Evolutionary conservation across 1,140 invertebrate species (phyloP).

Genomic region (Heliothis virescens): DNA sequence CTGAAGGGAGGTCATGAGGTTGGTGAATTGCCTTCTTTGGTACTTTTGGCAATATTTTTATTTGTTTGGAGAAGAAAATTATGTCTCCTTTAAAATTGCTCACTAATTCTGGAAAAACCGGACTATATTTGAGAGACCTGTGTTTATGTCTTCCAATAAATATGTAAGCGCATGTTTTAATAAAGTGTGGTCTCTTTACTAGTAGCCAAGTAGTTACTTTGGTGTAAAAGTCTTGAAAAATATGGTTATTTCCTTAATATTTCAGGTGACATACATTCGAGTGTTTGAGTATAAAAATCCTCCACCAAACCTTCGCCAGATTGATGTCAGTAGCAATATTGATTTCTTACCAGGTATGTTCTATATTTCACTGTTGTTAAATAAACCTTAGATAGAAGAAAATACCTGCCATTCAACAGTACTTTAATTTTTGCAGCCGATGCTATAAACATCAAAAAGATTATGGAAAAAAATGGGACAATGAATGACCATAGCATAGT

Average conservation of each 20-base stretch:
- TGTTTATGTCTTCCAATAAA: too few species aligned
- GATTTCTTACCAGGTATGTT: conserved; percentile 19
- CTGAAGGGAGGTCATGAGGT: conserved; percentile 68
- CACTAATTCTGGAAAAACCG: too few species aligned
- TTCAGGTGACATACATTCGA: conserved; percentile 51
- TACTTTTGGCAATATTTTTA: neutral
- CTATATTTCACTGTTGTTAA: neutral
- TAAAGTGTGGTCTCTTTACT: too few species aligned
- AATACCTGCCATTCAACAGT: neutral
- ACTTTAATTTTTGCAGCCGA: neutral
- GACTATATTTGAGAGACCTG: too few species aligned
- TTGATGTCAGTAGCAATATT: conserved; percentile 45
- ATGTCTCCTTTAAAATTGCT: too few species aligned
- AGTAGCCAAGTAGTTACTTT: too few species aligned
- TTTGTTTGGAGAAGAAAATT: neutral
- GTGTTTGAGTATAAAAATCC: conserved; percentile 38
- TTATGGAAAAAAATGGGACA: neutral
- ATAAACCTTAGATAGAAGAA: neutral
- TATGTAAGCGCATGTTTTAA: too few species aligned
- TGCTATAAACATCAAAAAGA: conserved; percentile 37
- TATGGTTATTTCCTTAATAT: neutral
- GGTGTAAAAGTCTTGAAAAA: neutral
- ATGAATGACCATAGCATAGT: neutral
- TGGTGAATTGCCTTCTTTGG: neutral
- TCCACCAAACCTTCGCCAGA: conserved; percentile 42